phyloP scores from a whole-genome alignment of 2,888 invertebrate genomes.

The Parnassius mnemosyne region DNA sequence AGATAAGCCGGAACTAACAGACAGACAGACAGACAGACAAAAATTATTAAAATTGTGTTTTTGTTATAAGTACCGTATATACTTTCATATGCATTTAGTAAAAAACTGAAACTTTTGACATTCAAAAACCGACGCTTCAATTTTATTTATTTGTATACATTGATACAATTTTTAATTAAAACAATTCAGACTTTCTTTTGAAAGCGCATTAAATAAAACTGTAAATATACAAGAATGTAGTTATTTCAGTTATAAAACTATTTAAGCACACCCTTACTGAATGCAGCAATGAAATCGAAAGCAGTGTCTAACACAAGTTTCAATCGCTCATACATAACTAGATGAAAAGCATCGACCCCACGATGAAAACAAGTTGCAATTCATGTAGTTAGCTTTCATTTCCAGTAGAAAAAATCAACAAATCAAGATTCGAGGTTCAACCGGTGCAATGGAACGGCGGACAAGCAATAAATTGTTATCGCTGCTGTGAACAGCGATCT shows the following conservation, averaged over 20 bases:
- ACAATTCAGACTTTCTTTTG: slow-evolving; percentile 1
- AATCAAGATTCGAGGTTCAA: slow-evolving; percentile 29
- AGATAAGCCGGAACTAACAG: too few species aligned
- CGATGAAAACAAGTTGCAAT: slow-evolving; percentile 2
- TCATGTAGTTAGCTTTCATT: slow-evolving; percentile 13
- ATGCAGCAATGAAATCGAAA: neutral
- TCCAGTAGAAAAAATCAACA: slow-evolving; percentile 13
- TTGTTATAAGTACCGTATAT: too few species aligned
- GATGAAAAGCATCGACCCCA: neutral
- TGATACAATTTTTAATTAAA: neutral
- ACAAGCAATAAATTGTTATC: slow-evolving; percentile 48
- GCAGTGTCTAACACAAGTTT: neutral
- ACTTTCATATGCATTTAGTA: too few species aligned
- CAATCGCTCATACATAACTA: neutral
- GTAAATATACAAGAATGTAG: neutral
- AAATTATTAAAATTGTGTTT: too few species aligned
- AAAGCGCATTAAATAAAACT: neutral
- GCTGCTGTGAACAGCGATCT: slow-evolving; percentile 29
- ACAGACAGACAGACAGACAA: too few species aligned
- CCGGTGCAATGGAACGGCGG: slow-evolving; percentile 38
- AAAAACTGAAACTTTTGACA: too few species aligned
- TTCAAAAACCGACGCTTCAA: too few species aligned
- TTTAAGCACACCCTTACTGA: neutral
- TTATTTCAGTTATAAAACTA: neutral
- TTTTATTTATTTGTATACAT: too few species aligned